Percentiles rank a stretch among this genome's conserved stretches.
phyloP scores from a whole-genome alignment of 2,113 vertebrate species.

The Xyrauchen texanus region DNA sequence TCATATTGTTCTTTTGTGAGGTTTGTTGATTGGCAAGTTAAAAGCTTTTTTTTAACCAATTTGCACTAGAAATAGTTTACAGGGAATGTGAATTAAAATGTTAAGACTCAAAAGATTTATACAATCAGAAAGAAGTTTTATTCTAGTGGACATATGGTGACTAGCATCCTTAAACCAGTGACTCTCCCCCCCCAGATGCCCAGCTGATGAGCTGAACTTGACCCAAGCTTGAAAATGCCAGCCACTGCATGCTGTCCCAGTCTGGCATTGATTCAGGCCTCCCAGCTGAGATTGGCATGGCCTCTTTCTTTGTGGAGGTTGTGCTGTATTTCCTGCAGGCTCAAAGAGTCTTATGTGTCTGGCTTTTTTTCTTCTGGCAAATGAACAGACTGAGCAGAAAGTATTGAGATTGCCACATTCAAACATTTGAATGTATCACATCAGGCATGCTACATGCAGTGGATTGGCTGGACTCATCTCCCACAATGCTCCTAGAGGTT shows the following conservation, averaged over 20 bases:
- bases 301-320: conserved; percentile 55
- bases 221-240: conserved; percentile 51
- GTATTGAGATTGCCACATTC: neutral
- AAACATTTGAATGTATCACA: conserved; percentile 1
- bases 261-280: conserved; percentile 41
- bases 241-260: conserved; percentile 19
- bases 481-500: neutral
- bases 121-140: neutral
- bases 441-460: neutral
- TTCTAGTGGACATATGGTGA: conserved; percentile 47
- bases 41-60: neutral
- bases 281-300: conserved; percentile 44
- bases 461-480: neutral
- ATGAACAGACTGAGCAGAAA: conserved; percentile 19
- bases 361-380: conserved; percentile 4
- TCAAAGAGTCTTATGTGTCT: conserved; percentile 18
- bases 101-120: neutral
- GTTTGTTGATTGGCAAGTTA: neutral
- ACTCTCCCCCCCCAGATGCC: conserved; percentile 18
- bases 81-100: neutral
- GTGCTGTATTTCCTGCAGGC: conserved; percentile 20
- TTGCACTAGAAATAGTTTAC: neutral
- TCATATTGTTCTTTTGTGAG: neutral
- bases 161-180: conserved; percentile 24
- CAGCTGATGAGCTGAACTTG: conserved; percentile 46